These are phyloP conservation scores for Agrochola lychnidis DNA, from an alignment of 2,888 invertebrate species.

Conservation along the genomic window DNA sequence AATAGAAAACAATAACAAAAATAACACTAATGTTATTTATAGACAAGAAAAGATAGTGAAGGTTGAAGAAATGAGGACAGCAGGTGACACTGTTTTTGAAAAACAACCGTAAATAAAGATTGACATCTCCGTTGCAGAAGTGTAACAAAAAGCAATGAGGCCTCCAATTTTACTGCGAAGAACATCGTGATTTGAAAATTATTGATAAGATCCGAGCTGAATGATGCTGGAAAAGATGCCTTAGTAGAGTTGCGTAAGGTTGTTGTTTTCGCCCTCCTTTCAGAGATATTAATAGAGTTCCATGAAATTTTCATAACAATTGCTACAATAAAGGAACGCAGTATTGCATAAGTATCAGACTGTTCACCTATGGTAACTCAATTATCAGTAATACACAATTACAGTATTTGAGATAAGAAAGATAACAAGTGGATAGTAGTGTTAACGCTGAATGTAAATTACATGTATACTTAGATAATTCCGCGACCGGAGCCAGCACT, in stretches of 20 bases:
- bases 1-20: slow-evolving; percentile 15
- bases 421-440: slow-evolving; percentile 24
- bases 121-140: slow-evolving; percentile 24
- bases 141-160: slow-evolving; percentile 14
- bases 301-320: not conserved
- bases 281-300: not conserved
- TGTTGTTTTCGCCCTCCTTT: slow-evolving; percentile 6
- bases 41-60: not conserved
- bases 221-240: not conserved
- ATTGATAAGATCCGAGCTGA: slow-evolving; percentile 8
- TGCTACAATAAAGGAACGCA: not conserved
- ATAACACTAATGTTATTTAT: slow-evolving; percentile 28
- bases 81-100: slow-evolving; percentile 28
- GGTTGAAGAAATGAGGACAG: slow-evolving; percentile 22
- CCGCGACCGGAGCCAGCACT: slow-evolving; percentile 5
- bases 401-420: slow-evolving; percentile 44
- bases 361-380: slow-evolving; percentile 15
- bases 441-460: not conserved
- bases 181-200: slow-evolving; percentile 5
- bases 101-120: slow-evolving; percentile 28
- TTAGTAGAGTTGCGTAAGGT: not conserved
- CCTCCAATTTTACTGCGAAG: slow-evolving; percentile 7
- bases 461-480: slow-evolving; percentile 13
- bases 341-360: slow-evolving; percentile 15
- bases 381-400: slow-evolving; percentile 41